Base-by-base conservation (phyloP, 2,797 vertebrate species). In the Melanotaenia trifasciata region DNA sequence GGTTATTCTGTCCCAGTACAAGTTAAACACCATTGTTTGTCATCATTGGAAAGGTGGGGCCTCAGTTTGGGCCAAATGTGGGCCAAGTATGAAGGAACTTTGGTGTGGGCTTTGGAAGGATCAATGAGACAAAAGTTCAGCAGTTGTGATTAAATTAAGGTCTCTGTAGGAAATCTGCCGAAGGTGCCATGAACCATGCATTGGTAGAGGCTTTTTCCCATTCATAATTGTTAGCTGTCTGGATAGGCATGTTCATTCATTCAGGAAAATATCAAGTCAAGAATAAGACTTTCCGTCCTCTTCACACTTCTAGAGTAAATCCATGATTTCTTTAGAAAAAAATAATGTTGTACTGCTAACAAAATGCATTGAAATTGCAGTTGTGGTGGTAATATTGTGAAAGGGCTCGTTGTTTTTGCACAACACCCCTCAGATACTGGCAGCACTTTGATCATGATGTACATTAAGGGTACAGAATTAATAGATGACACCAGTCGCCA, bases 81-180 rank as follows among this genome's bases (percentile, higher is more conserved):
- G 66, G 58, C 45, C 63, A 71, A 76, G 67, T 59, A 65, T 67
- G 13, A 47, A 63, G 33, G 36, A 26, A 66, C 70, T 68, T 54
- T 59, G 43, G 47, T 60, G 72, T 61, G 80, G 56, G 38, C 64
- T 63, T 61, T 51, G 43, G 54, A 65, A 63, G 67, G 51, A 75
- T 77, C 36, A 54, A 59, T 71, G 16, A 56, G 67, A 71, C 70
- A 71, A 30, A 38, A 33, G 36, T 64, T 79, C 83, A 75, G 84
- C 66, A 76, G 72, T 80, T 30, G 26, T 62, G 65, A 80, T 78
- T 66, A 80, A 70, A 47, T 47, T 56, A 24, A 63, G 47, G 63
- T 64, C 74, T 74, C 61, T 67, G 58, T 69, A 1, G 14, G 58
- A 80, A 83, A 79, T 70, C 18, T 80, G 84, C 67, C 58, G 70